Percentiles rank a stretch among this genome's conserved stretches.
Evolutionary conservation across 2,113 vertebrate genomes (phyloP).

Genomic region (Paradoxurus hermaphroditus): DNA sequence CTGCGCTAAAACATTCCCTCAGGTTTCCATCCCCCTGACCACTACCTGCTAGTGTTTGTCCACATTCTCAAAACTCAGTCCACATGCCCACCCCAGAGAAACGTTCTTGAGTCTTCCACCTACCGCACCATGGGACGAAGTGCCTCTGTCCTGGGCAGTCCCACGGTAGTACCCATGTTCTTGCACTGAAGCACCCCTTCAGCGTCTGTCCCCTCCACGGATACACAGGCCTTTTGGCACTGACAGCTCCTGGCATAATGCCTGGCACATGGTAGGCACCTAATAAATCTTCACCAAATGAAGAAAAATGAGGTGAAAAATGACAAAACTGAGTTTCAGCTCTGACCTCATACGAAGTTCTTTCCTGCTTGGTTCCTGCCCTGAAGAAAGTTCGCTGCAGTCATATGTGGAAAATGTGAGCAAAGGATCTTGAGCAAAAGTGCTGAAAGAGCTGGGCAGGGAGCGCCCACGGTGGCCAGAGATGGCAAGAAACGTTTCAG

Average conservation of each 20-base stretch:
- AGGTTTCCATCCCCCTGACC: neutral
- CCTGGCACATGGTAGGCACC: neutral
- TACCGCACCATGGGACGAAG: neutral
- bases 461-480: neutral
- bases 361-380: neutral
- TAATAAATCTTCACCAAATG: neutral
- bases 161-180: neutral
- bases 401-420: neutral
- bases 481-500: neutral
- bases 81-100: neutral
- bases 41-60: neutral
- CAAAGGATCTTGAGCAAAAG: neutral
- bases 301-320: neutral
- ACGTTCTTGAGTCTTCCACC: neutral
- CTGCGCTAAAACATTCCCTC: neutral
- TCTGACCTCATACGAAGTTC: neutral
- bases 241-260: neutral
- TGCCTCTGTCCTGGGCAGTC: neutral
- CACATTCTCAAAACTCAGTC: neutral
- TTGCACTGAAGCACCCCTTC: neutral
- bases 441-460: neutral
- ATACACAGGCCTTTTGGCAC: neutral
- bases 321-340: neutral
- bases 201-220: neutral
- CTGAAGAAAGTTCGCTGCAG: neutral